These are phyloP conservation scores for Hycleus cichorii DNA, from an alignment of 1,140 invertebrate species.

Conservation along the genomic window DNA sequence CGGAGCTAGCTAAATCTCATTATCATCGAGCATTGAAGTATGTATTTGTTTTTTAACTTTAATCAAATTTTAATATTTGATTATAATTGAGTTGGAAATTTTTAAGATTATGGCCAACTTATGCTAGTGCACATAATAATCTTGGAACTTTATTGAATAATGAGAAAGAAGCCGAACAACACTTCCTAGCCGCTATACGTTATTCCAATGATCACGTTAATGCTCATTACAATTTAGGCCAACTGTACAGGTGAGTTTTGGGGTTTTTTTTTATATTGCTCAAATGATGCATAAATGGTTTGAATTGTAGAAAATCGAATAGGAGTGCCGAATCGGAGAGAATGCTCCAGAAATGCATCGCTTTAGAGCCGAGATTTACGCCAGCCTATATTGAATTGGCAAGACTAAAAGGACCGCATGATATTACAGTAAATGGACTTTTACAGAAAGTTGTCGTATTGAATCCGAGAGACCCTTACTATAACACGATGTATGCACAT, in stretches of 20 bases:
- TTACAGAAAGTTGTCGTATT: constrained; percentile 51
- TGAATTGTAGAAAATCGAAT: constrained; percentile 54
- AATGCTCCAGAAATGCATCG: constrained; percentile 61
- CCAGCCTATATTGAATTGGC: constrained; percentile 61
- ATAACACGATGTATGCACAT: constrained; percentile 57
- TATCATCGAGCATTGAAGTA: constrained; percentile 76
- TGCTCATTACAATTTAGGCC: constrained; percentile 80
- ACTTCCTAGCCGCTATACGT: constrained; percentile 68
- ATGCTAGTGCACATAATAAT: constrained; percentile 85
- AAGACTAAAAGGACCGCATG: constrained; percentile 46
- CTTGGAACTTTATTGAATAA: constrained; percentile 69
- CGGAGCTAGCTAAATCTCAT: constrained; percentile 65
- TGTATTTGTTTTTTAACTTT: constrained; percentile 36
- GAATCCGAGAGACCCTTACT: constrained; percentile 58
- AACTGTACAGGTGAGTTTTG: constrained; percentile 62
- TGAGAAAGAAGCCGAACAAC: constrained; percentile 59
- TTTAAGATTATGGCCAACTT: constrained; percentile 73
- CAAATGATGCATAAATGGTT: neutral
- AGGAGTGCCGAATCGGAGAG: constrained; percentile 54
- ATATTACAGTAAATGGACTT: constrained; percentile 46
- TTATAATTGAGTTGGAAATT: constrained; percentile 1
- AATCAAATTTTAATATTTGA: neutral
- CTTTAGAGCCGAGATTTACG: constrained; percentile 56
- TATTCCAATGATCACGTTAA: constrained; percentile 71
- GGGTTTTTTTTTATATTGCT: too few species aligned